A percentile compares a stretch with the other conserved stretches of the same genome.
These are phyloP conservation scores for Antheraea assamensis DNA, from an alignment of 2,888 invertebrate genomes.

Conservation along the genomic window DNA sequence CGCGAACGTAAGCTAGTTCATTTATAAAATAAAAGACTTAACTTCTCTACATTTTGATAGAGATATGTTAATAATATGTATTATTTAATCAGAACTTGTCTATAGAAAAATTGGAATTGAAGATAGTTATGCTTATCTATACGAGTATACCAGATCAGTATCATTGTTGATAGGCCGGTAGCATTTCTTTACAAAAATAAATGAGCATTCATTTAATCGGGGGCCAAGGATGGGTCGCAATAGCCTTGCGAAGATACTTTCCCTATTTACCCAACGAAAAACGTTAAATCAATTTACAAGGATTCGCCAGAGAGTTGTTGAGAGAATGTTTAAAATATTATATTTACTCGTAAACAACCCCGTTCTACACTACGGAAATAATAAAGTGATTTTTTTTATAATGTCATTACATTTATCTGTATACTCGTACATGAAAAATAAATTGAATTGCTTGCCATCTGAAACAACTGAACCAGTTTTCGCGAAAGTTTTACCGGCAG, in stretches of 20 bases:
- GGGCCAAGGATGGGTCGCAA: conserved; percentile 12
- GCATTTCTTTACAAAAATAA: neutral
- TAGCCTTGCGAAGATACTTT: conserved; percentile 7
- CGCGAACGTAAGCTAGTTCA: no score
- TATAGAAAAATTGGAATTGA: neutral
- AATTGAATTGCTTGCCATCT: no score
- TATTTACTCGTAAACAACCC: neutral
- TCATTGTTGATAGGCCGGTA: neutral
- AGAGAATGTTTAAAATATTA: conserved; percentile 4
- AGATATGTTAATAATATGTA: neutral
- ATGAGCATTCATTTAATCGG: neutral
- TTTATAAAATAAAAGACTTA: no score
- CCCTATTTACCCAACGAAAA: neutral
- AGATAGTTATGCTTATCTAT: neutral
- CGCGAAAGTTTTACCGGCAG: no score
- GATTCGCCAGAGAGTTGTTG: conserved; percentile 5
- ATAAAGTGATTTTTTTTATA: neutral
- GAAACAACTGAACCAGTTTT: no score
- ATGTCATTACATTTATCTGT: neutral
- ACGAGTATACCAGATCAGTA: neutral
- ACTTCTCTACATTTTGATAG: neutral
- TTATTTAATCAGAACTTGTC: neutral
- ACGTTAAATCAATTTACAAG: conserved; percentile 9
- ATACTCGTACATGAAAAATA: no score
- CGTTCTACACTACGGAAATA: neutral